phyloP scores from a whole-genome alignment of 2,113 vertebrate genomes.

The Odontesthes bonariensis region DNA sequence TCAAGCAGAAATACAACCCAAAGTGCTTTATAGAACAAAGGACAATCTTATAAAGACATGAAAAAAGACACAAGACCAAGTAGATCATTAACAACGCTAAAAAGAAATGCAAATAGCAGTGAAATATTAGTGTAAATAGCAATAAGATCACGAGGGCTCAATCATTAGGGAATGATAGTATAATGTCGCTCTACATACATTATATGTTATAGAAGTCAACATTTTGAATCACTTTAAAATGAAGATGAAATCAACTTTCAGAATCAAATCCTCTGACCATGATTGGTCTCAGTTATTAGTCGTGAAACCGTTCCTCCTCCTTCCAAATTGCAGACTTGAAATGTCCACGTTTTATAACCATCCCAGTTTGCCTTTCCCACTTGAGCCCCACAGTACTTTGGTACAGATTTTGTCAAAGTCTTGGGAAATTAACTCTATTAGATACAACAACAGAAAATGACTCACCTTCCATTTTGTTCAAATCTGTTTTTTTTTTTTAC shows the following conservation, averaged over 20 bases:
- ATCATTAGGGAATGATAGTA: neutral
- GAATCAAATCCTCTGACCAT: neutral
- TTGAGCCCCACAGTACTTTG: constrained; percentile 1
- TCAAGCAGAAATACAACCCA: too few relatives aligned
- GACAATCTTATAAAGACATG: too few relatives aligned
- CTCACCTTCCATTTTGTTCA: constrained; percentile 16
- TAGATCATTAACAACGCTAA: too few relatives aligned
- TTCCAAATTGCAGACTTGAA: constrained; percentile 6
- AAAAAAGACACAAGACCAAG: too few relatives aligned
- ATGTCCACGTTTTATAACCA: neutral
- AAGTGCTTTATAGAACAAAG: too few relatives aligned
- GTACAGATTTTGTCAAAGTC: constrained; percentile 12
- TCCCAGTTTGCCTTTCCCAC: constrained; percentile 3
- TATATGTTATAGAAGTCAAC: too few relatives aligned
- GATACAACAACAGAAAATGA: constrained; percentile 31
- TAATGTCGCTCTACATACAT: neutral
- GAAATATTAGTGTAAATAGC: too few relatives aligned
- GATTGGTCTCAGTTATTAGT: neutral
- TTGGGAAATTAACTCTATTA: constrained; percentile 32
- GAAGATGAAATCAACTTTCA: neutral
- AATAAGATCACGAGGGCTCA: too few relatives aligned
- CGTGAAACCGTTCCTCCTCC: neutral
- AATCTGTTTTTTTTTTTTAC: constrained; percentile 16
- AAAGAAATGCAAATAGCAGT: too few relatives aligned
- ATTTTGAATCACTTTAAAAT: too few relatives aligned